Base-by-base conservation (phyloP, 2,888 invertebrate genomes). In the Fabriciana adippe region DNA sequence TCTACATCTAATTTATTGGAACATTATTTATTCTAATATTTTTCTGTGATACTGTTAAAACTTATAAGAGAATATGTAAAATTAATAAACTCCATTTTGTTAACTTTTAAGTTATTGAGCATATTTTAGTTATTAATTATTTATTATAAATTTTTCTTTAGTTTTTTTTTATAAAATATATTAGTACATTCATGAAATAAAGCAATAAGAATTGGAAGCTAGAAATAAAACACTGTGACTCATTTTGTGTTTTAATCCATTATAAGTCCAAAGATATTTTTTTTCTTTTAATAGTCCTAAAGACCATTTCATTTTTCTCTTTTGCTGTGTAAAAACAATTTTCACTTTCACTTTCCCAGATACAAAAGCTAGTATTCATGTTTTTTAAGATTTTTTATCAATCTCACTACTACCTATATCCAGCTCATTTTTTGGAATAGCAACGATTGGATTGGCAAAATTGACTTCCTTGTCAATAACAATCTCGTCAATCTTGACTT, bases 361-460 rank as follows among this genome's bases (percentile, higher is more conserved):
- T 47, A 13, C n/a, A 26, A 53, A 53, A 53, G 21, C 0, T 53
- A 51, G 16, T 16, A 35, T 21, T 21, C 26, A 26, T 53, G 6
- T 26, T 6, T 67, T 74, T 89, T 90, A 90, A 87, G 90, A 90
- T 77, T 90, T 89, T 86, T 90, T 90, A 74, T 89, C 83, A 73
- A 85, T 83, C 77, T 79, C 80, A 69, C 79, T 85, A 84, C 80
- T 86, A 78, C 80, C 80, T 71, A 80, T 83, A 62, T 78, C 77
- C 16, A 70, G 75, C 53, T 81, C 80, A 70, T 75, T 74, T 64
- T 80, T 76, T 5, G 83, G 81, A 63, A 80, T 72, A 8, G 75
- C 74, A 51, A 82, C 78, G 66, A 86, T 67, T 61, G 83, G 81
- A 72, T 80, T 83, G 1, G 79, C 86, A 77, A 89, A 87, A 71